Evolutionary conservation across 2,113 vertebrate species (phyloP), one percentile per base, ranked within the genome.

Genomic region (Colius striatus): DNA sequence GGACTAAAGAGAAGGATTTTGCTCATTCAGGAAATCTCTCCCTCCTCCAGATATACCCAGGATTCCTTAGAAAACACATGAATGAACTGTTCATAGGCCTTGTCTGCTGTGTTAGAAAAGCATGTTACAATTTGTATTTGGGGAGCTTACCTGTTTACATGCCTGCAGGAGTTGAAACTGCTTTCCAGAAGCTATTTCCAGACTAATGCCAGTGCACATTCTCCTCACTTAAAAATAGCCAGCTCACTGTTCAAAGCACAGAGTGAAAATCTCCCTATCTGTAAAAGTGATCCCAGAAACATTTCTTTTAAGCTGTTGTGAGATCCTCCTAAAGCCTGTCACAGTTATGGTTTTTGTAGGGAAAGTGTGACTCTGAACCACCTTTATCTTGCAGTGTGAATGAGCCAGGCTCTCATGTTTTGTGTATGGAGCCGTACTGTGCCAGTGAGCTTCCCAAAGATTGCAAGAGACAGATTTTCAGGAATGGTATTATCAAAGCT

Each of bases 1-100:
- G 21, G 54, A 70, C 77, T 78, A 30, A 27, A 72, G 51, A 88
- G 71, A 87, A 84, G 45, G 72, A 68, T 80, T 76, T 87, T 94
- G 68, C 50, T 95, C 85, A 50, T 81, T 92, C 75, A 78, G 88
- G 92, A 87, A 77, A 61, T 77, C 79, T 83, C 61, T 91, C 23
- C 45, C 72, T 89, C 34, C 80, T 89, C 67, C 79, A 88, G 75
- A 45, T 72, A 80, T 55, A 72, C 66, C 83, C 91, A 82, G 61
- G 66, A 91, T 92, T 86, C 79, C 75, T 88, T 63, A 57, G 70
- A 84, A 90, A 95, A 87, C 55, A 80, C 30, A 71, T 65, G 81
- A 84, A 80, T 63, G 50, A 78, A 53, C 48, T 9, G 18, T 27
- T 94, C 91, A 77, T 75, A 84, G 53, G 27, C 86, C 57, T 78